Conservation (phyloP, 2,113 vertebrate species). For the Anser cygnoides region DNA sequence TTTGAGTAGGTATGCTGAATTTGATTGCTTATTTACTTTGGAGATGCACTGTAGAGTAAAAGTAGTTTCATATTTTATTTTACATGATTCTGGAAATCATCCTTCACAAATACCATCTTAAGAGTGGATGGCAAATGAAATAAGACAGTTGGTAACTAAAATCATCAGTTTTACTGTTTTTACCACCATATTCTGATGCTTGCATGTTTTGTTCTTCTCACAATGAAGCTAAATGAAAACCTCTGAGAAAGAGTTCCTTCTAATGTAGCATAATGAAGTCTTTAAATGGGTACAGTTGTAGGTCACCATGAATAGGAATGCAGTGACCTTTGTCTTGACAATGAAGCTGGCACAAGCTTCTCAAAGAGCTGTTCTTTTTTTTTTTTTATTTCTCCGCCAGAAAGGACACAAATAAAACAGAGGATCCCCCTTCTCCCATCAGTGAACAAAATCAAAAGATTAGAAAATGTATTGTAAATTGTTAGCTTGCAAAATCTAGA, state of each 20-base stretch:
- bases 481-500: constrained; percentile 30
- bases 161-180: not conserved
- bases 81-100: not conserved
- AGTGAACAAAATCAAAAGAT: constrained; percentile 60
- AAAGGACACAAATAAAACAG: constrained; percentile 31
- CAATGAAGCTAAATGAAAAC: constrained; percentile 62
- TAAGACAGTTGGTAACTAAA: constrained; percentile 18
- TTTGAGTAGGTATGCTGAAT: not conserved
- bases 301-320: constrained; percentile 59
- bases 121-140: not conserved
- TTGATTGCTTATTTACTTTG: not conserved
- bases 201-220: constrained; percentile 42
- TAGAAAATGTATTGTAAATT: constrained; percentile 24
- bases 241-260: constrained; percentile 61
- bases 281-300: constrained; percentile 61
- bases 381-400: constrained; percentile 24
- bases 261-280: constrained; percentile 57
- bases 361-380: constrained; percentile 41
- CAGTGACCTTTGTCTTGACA: constrained; percentile 64
- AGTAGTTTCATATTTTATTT: not conserved
- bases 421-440: constrained; percentile 36
- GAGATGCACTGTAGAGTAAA: not conserved
- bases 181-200: not conserved
- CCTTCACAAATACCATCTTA: not conserved
- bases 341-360: constrained; percentile 49